phyloP scores from a whole-genome alignment of 64 coral and sea anemone genomes.

The Montipora capricornis region DNA sequence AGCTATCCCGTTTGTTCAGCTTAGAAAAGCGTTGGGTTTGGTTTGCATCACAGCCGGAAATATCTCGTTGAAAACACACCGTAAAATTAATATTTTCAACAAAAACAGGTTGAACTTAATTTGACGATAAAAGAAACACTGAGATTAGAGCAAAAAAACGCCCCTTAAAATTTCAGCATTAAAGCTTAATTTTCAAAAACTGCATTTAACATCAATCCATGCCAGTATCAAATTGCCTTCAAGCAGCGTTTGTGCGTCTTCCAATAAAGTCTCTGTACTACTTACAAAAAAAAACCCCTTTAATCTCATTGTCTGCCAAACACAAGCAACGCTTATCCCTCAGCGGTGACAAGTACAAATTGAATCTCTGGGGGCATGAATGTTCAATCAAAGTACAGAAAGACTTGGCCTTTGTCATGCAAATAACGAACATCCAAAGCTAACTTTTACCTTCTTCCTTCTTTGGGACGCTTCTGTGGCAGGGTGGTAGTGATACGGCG shows the following conservation, averaged over 20 bases:
- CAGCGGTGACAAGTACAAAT: constrained; percentile 10
- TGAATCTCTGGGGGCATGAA: constrained; percentile 15
- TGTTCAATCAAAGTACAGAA: constrained; percentile 29
- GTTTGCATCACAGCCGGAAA: constrained; percentile 12
- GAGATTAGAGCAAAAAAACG: not conserved
- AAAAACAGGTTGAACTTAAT: not conserved
- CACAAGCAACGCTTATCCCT: constrained; percentile 10
- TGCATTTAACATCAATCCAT: not conserved
- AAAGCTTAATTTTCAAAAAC: not conserved
- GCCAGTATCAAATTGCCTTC: not conserved
- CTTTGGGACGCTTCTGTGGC: constrained; percentile 62
- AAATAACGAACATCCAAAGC: constrained; percentile 23
- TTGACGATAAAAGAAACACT: constrained; percentile 2
- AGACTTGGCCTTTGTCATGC: not conserved
- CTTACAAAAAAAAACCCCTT: not conserved
- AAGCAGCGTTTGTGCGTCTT: too few species aligned
- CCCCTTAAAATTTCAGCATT: constrained; percentile 5
- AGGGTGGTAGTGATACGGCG: constrained; percentile 77
- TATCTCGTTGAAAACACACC: constrained; percentile 33
- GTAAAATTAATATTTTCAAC: constrained; percentile 16
- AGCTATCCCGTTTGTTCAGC: not conserved
- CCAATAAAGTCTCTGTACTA: too few species aligned
- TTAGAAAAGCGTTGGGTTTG: not conserved
- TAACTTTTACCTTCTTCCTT: constrained; percentile 71
- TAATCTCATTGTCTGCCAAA: constrained; percentile 16